Evolutionary conservation across 2,888 invertebrate genomes (phyloP).

Genomic region (Cryptocephalus moraei): DNA sequence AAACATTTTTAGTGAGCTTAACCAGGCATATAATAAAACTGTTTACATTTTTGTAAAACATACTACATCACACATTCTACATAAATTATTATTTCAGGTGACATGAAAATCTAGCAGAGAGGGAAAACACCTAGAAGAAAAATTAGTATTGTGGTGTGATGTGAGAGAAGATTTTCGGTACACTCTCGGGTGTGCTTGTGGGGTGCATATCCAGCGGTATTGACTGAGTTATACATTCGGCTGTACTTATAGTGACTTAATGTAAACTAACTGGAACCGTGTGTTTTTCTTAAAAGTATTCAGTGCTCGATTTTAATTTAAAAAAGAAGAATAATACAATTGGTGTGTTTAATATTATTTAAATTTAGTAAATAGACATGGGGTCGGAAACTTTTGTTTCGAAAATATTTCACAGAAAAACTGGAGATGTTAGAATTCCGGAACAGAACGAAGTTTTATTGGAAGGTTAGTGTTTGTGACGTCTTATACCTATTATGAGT

Average conservation of each 20-base stretch:
- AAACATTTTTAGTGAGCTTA: no score
- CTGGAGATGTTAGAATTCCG: constrained; percentile 6
- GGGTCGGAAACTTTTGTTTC: constrained; percentile 10
- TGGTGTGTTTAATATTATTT: no score
- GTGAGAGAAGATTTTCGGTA: not conserved
- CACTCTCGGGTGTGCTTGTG: not conserved
- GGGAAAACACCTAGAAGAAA: not conserved
- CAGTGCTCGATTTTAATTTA: constrained; percentile 2
- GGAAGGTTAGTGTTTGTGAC: no score
- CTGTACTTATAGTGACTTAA: no score
- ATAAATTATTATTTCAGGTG: constrained; percentile 1
- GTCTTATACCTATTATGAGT: no score
- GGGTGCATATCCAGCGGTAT: constrained; percentile 1
- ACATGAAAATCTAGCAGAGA: not conserved
- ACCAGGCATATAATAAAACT: no score
- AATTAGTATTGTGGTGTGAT: not conserved
- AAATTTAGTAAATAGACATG: constrained; percentile 2
- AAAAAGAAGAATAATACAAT: not conserved
- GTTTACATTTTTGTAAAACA: no score
- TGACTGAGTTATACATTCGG: not conserved
- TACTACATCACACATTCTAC: not conserved
- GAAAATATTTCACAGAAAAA: constrained; percentile 5
- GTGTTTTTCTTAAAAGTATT: not conserved
- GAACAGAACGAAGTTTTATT: constrained; percentile 2
- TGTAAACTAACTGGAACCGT: not conserved